Conservation (phyloP, 2,797 vertebrate genomes). For the Centropyge bicolor region DNA sequence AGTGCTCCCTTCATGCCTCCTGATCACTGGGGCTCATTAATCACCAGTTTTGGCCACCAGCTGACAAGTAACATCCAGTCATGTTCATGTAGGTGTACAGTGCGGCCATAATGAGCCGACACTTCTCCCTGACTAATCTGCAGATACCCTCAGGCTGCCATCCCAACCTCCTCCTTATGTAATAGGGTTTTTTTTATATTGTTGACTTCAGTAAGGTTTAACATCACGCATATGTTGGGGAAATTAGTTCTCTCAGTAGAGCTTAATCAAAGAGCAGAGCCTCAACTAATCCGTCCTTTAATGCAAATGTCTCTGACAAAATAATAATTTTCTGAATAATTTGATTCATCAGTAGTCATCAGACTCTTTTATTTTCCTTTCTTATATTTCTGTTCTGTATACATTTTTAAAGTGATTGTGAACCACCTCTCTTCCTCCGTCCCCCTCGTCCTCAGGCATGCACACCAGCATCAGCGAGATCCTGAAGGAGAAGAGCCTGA, state of each 20-base stretch:
- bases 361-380: neutral
- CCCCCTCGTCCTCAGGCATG: constrained; percentile 87
- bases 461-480: constrained; percentile 97
- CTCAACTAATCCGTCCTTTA: neutral
- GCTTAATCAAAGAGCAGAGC: neutral
- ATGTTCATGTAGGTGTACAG: neutral
- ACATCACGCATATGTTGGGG: neutral
- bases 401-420: neutral
- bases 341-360: neutral
- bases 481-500: constrained; percentile 93
- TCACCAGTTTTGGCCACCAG: neutral
- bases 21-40: neutral
- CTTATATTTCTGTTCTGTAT: neutral
- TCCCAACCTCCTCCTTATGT: neutral
- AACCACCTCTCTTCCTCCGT: neutral
- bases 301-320: neutral
- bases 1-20: neutral
- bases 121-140: neutral
- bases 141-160: neutral
- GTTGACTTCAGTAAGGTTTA: constrained; percentile 8
- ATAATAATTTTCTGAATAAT: too few relatives aligned
- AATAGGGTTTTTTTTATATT: neutral
- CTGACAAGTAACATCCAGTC: neutral
- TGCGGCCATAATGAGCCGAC: neutral
- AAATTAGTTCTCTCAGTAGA: neutral